A percentile compares a stretch with the other conserved stretches of the same genome.
Conservation (phyloP, 1,140 invertebrate species). For the Trichonephila clavipes region DNA sequence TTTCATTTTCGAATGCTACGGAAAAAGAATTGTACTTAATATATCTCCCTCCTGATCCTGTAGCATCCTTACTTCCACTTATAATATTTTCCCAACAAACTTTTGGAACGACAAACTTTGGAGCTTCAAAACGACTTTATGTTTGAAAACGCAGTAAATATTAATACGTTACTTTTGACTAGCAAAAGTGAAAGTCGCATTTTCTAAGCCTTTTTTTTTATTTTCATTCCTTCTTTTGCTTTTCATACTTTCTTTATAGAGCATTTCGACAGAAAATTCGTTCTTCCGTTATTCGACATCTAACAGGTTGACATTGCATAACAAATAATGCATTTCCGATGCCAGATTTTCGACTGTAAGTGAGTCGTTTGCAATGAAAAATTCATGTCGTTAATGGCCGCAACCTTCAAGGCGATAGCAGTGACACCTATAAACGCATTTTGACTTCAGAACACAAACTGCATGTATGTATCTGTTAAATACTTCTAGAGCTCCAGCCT, state of each 20-base stretch:
- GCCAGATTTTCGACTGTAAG: slow-evolving; percentile 61
- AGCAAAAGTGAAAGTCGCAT: neutral
- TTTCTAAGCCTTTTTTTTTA: neutral
- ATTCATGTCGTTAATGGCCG: slow-evolving; percentile 67
- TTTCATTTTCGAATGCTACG: slow-evolving; percentile 43
- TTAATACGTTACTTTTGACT: slow-evolving; percentile 63
- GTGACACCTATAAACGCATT: slow-evolving; percentile 72
- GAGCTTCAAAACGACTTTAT: slow-evolving; percentile 50
- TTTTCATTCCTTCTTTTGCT: slow-evolving; percentile 1
- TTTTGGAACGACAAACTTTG: slow-evolving; percentile 63
- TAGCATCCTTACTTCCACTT: neutral
- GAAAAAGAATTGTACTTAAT: slow-evolving; percentile 60
- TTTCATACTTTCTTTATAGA: slow-evolving; percentile 59
- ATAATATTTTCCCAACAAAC: slow-evolving; percentile 54
- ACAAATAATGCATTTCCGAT: slow-evolving; percentile 58
- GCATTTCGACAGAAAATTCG: slow-evolving; percentile 36
- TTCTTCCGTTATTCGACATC: slow-evolving; percentile 57
- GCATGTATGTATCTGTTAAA: slow-evolving; percentile 36
- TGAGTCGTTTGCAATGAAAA: slow-evolving; percentile 61
- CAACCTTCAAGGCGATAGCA: slow-evolving; percentile 27
- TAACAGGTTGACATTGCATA: slow-evolving; percentile 72
- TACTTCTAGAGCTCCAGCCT: slow-evolving; percentile 12
- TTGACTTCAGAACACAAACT: slow-evolving; percentile 39
- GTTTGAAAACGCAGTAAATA: slow-evolving; percentile 57
- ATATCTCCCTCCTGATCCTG: neutral